Base-by-base conservation (phyloP, 2,113 vertebrate species). In the Pipra filicauda region DNA sequence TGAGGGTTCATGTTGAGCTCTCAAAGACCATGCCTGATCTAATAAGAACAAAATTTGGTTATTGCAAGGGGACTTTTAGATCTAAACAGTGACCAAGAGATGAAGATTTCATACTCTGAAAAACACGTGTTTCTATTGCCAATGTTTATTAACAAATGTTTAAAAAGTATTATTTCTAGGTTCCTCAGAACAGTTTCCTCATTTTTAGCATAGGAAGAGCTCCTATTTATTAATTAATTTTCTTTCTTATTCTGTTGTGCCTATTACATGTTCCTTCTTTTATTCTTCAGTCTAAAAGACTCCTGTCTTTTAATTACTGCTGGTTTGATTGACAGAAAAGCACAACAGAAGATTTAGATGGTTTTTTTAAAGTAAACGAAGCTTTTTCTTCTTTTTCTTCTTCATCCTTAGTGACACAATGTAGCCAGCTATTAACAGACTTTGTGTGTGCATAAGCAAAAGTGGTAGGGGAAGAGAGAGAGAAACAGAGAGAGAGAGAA, bases 291-390 rank as follows among this genome's bases (percentile, higher is more conserved):
- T n/a, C n/a, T n/a, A n/a, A n/a, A n/a, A n/a, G n/a, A 9, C 8
- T 76, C 22, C 48, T 92, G 76, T 28, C 54, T 95, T 97, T 96
- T 97, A 98, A 97, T 98, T 98, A 96, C 82, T 80, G 10, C 37
- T 95, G 15, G 27, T 72, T 95, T 97, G 95, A 98, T 59, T 97
- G 96, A 94, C 95, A 97, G 61, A 91, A 95, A 87, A 91, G 92
- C 31, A 84, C 52, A 58, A 85, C 21, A 85, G 52, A 72, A 79
- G 37, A 44, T n/a, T 30, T 17, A 41, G 39, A 41, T 41, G 17
- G 1, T n/a, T 18, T 15, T 39, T 35, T 58, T 39, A 4, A 31
- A 70, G 23, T 49, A 74, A 93, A 85, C 52, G 41, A 95, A 95
- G 69, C 79, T 84, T 22, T 89, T 89, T 44, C n/a, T 85, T 76